Evolutionary conservation across 2,888 invertebrate species (phyloP).

Genomic region (Lasioglossum vierecki): DNA sequence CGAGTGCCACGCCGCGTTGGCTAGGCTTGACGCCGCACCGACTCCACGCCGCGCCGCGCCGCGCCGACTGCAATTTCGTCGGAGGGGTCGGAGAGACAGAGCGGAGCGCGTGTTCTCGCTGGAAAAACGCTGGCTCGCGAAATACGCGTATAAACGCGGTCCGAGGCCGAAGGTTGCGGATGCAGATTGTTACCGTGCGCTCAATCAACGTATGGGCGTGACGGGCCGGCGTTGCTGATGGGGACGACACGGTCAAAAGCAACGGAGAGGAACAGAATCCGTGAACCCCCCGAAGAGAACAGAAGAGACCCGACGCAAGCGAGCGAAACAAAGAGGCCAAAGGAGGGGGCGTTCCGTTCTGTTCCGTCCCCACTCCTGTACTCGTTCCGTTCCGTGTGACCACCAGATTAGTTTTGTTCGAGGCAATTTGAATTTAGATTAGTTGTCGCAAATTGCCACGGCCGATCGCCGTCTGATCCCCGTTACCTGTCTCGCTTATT

Average conservation of each 20-base stretch:
- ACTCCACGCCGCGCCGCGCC: constrained; percentile 9
- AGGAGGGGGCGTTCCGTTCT: constrained; percentile 57
- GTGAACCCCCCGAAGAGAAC: constrained; percentile 15
- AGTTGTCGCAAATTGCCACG: constrained; percentile 82
- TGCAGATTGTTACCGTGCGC: constrained; percentile 54
- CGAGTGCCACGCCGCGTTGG: no score
- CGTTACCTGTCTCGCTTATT: constrained; percentile 48
- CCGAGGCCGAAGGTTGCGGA: constrained; percentile 49
- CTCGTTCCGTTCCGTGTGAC: constrained; percentile 64
- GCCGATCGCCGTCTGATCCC: constrained; percentile 70
- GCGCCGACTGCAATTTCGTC: constrained; percentile 25
- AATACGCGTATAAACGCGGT: constrained; percentile 40
- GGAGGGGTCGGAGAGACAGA: background rate
- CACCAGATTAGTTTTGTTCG: constrained; percentile 83
- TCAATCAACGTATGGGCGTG: constrained; percentile 65
- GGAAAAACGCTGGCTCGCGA: constrained; percentile 34
- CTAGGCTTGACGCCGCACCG: background rate
- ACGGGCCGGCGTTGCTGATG: constrained; percentile 52
- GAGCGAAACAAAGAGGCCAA: constrained; percentile 57
- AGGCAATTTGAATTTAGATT: constrained; percentile 84
- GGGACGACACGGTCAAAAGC: constrained; percentile 56
- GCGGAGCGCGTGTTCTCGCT: background rate
- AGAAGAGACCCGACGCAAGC: background rate
- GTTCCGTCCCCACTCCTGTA: constrained; percentile 20
- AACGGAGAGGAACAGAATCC: constrained; percentile 34